Percentiles rank a stretch among this genome's conserved stretches.
Conservation (phyloP, 2,888 invertebrate genomes). For the Shargacucullia verbasci region DNA sequence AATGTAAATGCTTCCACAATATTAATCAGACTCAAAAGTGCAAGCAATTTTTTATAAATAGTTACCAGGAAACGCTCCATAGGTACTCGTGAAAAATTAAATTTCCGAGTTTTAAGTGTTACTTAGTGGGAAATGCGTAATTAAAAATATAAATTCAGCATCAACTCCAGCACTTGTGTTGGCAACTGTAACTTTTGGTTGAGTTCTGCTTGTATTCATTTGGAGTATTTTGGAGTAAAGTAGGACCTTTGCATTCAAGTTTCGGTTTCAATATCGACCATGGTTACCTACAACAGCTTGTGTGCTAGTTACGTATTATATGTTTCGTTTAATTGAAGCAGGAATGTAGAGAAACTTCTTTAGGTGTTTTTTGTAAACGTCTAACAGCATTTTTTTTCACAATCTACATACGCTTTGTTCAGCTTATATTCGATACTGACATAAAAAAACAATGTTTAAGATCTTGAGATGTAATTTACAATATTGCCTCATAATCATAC, state of each 20-base stretch:
- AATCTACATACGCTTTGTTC: too few species aligned
- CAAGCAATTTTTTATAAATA: slow-evolving; percentile 27
- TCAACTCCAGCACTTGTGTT: slow-evolving; percentile 20
- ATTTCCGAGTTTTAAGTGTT: slow-evolving; percentile 28
- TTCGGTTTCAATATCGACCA: slow-evolving; percentile 35
- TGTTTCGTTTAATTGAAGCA: slow-evolving; percentile 3
- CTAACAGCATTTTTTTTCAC: too few species aligned
- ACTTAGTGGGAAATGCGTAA: slow-evolving; percentile 8
- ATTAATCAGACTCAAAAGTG: slow-evolving; percentile 24
- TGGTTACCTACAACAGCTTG: slow-evolving; percentile 8
- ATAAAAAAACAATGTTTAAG: too few species aligned
- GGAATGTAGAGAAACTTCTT: too few species aligned
- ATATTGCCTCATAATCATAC: too few species aligned
- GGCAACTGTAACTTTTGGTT: slow-evolving; percentile 2
- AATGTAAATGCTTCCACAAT: slow-evolving; percentile 17
- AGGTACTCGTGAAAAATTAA: slow-evolving; percentile 29
- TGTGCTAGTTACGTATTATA: background rate
- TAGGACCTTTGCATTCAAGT: slow-evolving; percentile 27
- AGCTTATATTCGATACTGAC: too few species aligned
- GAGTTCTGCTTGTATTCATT: slow-evolving; percentile 23
- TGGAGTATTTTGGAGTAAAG: slow-evolving; percentile 33
- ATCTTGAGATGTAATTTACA: too few species aligned
- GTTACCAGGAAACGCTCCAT: slow-evolving; percentile 2
- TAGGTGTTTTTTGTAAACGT: too few species aligned
- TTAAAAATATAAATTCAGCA: slow-evolving; percentile 10